Conservation (phyloP, 2,888 invertebrate species). For the Melangyna quadrimaculata region DNA sequence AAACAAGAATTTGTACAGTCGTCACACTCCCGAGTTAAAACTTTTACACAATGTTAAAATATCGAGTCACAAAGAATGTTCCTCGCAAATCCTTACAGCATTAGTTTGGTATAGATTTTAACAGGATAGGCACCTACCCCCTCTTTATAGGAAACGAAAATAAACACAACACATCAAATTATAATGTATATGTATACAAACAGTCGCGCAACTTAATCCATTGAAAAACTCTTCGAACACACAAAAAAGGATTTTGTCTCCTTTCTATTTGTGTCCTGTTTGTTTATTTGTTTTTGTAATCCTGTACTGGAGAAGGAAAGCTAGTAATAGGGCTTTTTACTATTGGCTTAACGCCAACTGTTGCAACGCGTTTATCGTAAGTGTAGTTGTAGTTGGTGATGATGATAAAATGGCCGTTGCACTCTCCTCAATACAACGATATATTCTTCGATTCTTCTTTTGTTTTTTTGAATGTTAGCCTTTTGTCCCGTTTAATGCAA, state of each 20-base stretch:
- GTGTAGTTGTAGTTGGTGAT: constrained; percentile 43
- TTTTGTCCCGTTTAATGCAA: constrained; percentile 16
- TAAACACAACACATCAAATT: constrained; percentile 44
- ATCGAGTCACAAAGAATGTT: constrained; percentile 48
- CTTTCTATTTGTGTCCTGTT: constrained; percentile 36
- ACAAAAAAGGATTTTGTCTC: constrained; percentile 53
- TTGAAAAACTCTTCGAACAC: constrained; percentile 52
- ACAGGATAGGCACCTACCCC: constrained; percentile 22
- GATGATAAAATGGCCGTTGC: constrained; percentile 69
- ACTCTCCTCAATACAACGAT: constrained; percentile 56
- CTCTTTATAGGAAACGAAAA: constrained; percentile 9
- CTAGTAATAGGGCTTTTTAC: constrained; percentile 57
- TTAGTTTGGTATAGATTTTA: constrained; percentile 47
- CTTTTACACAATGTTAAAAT: constrained; percentile 42
- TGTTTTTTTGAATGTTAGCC: constrained; percentile 19
- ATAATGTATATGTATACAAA: constrained; percentile 2
- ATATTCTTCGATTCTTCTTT: constrained; percentile 22
- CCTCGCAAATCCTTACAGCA: constrained; percentile 41
- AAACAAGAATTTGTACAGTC: constrained; percentile 35
- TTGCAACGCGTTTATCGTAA: constrained; percentile 51
- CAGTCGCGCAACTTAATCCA: constrained; percentile 60
- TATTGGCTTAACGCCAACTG: constrained; percentile 70
- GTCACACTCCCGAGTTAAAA: constrained; percentile 11
- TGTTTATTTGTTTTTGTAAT: constrained; percentile 51
- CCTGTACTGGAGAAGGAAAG: constrained; percentile 30